These are phyloP conservation scores for Bradysia coprophila DNA, from an alignment of 1,140 invertebrate genomes.

Conservation along the genomic window DNA sequence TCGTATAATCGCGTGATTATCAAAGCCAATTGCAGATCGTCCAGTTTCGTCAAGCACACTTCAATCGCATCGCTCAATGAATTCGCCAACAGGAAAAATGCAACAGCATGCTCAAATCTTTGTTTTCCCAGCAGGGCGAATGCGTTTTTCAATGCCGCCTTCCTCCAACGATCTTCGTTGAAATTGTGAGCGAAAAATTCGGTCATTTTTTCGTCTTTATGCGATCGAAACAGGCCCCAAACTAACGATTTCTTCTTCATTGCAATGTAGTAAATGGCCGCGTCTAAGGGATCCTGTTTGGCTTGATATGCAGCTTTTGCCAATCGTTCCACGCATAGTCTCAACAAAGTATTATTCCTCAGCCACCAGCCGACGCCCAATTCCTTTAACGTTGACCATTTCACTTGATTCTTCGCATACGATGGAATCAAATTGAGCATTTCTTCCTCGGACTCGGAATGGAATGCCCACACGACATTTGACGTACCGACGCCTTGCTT, in stretches of 20 bases:
- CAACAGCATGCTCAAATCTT: constrained; percentile 81
- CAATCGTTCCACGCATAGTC: constrained; percentile 78
- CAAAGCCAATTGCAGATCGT: constrained; percentile 93
- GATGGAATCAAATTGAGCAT: constrained; percentile 78
- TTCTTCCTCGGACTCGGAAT: constrained; percentile 96
- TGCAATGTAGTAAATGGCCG: constrained; percentile 92
- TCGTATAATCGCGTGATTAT: constrained; percentile 86
- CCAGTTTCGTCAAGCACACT: constrained; percentile 70
- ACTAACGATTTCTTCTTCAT: constrained; percentile 97
- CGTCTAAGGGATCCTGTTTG: constrained; percentile 90
- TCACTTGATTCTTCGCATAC: constrained; percentile 61
- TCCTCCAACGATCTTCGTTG: constrained; percentile 79
- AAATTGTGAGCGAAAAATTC: constrained; percentile 94
- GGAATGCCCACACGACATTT: constrained; percentile 97
- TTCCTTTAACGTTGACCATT: constrained; percentile 85
- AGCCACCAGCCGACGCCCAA: constrained; percentile 95
- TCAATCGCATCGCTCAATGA: constrained; percentile 89
- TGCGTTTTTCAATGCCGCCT: constrained; percentile 94
- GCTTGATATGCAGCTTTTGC: constrained; percentile 80
- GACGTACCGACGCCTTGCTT: constrained; percentile 78
- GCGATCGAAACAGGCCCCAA: constrained; percentile 86
- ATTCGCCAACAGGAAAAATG: constrained; percentile 89
- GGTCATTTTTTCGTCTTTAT: constrained; percentile 81
- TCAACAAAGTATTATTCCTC: constrained; percentile 64
- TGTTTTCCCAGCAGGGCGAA: constrained; percentile 92